Evolutionary conservation across 2,797 vertebrate species (phyloP).

Genomic region (Urosaurus nigricauda): DNA sequence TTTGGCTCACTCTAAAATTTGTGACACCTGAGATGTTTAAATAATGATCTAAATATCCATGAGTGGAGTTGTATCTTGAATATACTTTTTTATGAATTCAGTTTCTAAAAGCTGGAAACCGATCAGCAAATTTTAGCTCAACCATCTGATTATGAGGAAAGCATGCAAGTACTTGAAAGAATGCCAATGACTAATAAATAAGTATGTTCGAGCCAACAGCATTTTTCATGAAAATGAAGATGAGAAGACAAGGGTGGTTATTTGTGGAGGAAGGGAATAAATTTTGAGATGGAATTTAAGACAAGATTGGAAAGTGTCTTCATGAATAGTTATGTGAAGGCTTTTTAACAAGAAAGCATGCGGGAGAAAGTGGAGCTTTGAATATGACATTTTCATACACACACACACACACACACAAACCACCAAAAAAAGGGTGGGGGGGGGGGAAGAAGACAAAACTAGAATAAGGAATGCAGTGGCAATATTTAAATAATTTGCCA

Average conservation of each 20-base stretch:
- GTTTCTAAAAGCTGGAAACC: conserved; percentile 21
- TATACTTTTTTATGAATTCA: conserved; percentile 25
- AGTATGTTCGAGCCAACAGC: conserved; percentile 4
- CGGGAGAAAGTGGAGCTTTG: too few species aligned
- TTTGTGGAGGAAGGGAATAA: background rate
- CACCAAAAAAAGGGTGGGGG: too few species aligned
- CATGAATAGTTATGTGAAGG: background rate
- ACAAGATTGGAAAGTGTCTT: background rate
- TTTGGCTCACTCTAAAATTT: background rate
- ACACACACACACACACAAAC: too few species aligned
- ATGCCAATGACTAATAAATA: conserved; percentile 39
- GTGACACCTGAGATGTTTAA: background rate
- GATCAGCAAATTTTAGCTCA: conserved; percentile 32
- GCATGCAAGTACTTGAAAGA: conserved; percentile 31
- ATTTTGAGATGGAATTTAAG: background rate
- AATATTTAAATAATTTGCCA: background rate
- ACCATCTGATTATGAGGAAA: conserved; percentile 38
- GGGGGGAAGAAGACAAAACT: too few species aligned
- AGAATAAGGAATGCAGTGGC: background rate
- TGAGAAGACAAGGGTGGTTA: background rate
- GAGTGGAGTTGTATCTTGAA: background rate
- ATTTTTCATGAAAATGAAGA: conserved; percentile 27
- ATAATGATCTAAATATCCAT: background rate
- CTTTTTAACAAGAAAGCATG: background rate
- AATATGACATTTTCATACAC: background rate